Conservation (phyloP, 2,888 invertebrate species). For the Leucoma salicis region DNA sequence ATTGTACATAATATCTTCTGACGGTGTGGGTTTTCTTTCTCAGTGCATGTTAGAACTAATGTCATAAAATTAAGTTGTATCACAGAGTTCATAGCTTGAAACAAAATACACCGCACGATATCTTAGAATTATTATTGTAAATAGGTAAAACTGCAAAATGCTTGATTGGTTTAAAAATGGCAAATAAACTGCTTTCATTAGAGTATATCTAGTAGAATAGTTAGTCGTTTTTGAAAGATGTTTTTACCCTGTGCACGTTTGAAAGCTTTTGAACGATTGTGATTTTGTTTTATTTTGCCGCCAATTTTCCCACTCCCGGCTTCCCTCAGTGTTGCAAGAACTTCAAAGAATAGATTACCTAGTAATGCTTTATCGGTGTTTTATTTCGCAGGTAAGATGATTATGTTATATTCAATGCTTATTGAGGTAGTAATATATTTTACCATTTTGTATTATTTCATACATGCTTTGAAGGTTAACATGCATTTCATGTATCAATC, state of each 20-base stretch:
- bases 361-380: conserved; percentile 48
- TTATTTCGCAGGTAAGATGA: conserved; percentile 57
- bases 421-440: conserved; percentile 30
- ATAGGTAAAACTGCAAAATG: not conserved
- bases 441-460: conserved; percentile 50
- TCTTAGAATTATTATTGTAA: not conserved
- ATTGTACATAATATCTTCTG: conserved; percentile 33
- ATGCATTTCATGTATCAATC: conserved; percentile 5
- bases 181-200: conserved; percentile 12
- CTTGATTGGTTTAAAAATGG: conserved; percentile 9
- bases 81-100: conserved; percentile 10
- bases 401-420: conserved; percentile 36
- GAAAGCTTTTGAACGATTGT: conserved; percentile 82
- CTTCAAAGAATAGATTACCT: conserved; percentile 46
- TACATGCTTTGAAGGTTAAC: conserved; percentile 58
- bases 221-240: conserved; percentile 25
- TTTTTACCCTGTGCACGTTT: conserved; percentile 67
- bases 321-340: conserved; percentile 55
- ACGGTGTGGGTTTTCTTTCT: conserved; percentile 54
- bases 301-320: conserved; percentile 40
- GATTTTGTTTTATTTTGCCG: conserved; percentile 77
- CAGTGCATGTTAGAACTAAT: conserved; percentile 37
- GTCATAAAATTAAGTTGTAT: conserved; percentile 10
- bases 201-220: conserved; percentile 23
- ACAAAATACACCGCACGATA: conserved; percentile 12